Conservation (phyloP, 2,888 invertebrate genomes). For the Euclidia mi region DNA sequence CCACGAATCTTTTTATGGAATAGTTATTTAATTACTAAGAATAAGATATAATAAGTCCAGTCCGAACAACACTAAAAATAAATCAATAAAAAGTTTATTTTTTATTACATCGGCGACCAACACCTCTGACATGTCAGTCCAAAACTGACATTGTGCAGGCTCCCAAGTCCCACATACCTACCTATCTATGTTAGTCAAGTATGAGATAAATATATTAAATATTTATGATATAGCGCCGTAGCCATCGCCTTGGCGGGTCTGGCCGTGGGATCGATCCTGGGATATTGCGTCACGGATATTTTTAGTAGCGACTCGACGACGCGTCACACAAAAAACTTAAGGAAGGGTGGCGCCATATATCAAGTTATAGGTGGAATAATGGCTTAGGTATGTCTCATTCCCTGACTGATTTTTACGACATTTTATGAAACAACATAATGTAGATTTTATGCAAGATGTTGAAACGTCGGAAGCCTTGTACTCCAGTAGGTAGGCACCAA, state of each 20-base stretch:
- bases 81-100: no score
- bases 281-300: constrained; percentile 84
- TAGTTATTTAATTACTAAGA: no score
- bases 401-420: background rate
- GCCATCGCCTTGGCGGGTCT: constrained; percentile 49
- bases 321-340: constrained; percentile 81
- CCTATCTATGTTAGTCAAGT: constrained; percentile 67
- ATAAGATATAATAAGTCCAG: no score
- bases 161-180: constrained; percentile 60
- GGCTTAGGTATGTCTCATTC: constrained; percentile 34
- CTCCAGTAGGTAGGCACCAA: no score
- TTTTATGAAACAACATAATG: no score
- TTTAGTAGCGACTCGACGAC: constrained; percentile 79
- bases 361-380: constrained; percentile 63
- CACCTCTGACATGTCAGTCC: constrained; percentile 35
- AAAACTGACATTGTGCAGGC: constrained; percentile 67
- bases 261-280: constrained; percentile 77
- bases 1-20: no score
- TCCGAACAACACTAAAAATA: no score
- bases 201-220: constrained; percentile 83
- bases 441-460: no score
- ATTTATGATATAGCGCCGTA: constrained; percentile 78
- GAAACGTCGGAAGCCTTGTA: no score
- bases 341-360: constrained; percentile 82
- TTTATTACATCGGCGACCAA: constrained; percentile 14